Conservation (phyloP, 1,140 invertebrate genomes). For the Drosophila bifasciata region DNA sequence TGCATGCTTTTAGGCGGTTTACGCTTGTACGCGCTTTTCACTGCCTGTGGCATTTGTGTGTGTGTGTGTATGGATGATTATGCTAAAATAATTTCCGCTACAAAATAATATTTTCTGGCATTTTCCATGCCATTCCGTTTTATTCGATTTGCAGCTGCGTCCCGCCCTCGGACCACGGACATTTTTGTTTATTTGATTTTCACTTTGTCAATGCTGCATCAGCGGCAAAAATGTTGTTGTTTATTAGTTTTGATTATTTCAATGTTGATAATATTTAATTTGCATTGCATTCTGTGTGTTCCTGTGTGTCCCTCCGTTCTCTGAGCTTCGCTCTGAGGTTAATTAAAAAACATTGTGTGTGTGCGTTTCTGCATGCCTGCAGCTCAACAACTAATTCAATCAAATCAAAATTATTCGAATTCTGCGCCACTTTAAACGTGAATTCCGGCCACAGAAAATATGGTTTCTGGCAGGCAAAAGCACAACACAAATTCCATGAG, state of each 20-base stretch:
- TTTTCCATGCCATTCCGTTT: slow-evolving; percentile 5
- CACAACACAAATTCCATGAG: too few species aligned
- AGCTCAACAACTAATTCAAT: slow-evolving; percentile 34
- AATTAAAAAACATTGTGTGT: slow-evolving; percentile 57
- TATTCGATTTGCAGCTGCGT: slow-evolving; percentile 7
- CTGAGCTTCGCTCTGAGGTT: slow-evolving; percentile 29
- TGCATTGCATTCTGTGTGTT: slow-evolving; percentile 6
- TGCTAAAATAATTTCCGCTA: slow-evolving; percentile 71
- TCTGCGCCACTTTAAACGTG: slow-evolving; percentile 3
- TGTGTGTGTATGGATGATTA: slow-evolving; percentile 32
- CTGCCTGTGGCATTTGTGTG: neutral
- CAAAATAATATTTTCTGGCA: slow-evolving; percentile 57
- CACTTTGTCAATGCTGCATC: slow-evolving; percentile 32
- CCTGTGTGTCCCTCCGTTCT: neutral
- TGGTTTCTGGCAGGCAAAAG: slow-evolving; percentile 10
- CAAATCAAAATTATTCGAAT: slow-evolving; percentile 18
- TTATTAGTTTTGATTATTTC: slow-evolving; percentile 51
- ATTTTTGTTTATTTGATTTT: slow-evolving; percentile 41
- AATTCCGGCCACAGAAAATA: neutral
- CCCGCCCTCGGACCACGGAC: neutral
- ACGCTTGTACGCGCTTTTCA: slow-evolving; percentile 1
- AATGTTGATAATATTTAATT: slow-evolving; percentile 40
- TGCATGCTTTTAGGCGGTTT: slow-evolving; percentile 36
- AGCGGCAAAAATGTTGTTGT: slow-evolving; percentile 40
- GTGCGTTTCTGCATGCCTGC: slow-evolving; percentile 15